Conservation (phyloP, 2,113 vertebrate species). For the Tyto alba region DNA sequence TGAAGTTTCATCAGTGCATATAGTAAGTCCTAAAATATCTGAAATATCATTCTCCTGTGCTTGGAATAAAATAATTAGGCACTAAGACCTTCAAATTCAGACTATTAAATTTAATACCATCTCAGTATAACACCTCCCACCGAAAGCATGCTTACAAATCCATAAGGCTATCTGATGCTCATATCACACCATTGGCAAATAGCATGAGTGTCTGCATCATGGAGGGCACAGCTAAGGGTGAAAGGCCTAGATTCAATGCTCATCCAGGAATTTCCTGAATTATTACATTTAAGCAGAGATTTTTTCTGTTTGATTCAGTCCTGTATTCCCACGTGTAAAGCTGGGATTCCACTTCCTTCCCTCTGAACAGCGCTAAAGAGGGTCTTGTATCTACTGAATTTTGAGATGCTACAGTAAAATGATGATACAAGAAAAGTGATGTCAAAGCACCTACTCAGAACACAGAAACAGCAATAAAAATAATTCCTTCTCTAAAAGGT, state of each 20-base stretch:
- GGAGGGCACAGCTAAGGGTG: not conserved
- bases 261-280: not conserved
- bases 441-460: not conserved
- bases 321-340: not conserved
- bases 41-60: not conserved
- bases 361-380: not conserved
- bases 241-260: not conserved
- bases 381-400: not conserved
- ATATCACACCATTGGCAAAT: accelerated
- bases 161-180: not conserved
- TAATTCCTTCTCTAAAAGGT: not conserved
- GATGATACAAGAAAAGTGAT: not conserved
- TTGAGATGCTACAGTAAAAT: not conserved
- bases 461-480: not conserved
- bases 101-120: not conserved
- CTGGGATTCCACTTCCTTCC: not conserved
- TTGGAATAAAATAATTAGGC: not conserved
- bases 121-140: not conserved
- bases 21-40: not conserved
- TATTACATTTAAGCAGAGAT: not conserved
- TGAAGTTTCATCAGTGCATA: not conserved
- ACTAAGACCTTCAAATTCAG: not conserved
- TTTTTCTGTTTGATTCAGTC: not conserved
- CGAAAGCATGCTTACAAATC: not conserved
- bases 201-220: not conserved